Conservation (phyloP, 2,888 invertebrate genomes). For the Orthosia gracilis region DNA sequence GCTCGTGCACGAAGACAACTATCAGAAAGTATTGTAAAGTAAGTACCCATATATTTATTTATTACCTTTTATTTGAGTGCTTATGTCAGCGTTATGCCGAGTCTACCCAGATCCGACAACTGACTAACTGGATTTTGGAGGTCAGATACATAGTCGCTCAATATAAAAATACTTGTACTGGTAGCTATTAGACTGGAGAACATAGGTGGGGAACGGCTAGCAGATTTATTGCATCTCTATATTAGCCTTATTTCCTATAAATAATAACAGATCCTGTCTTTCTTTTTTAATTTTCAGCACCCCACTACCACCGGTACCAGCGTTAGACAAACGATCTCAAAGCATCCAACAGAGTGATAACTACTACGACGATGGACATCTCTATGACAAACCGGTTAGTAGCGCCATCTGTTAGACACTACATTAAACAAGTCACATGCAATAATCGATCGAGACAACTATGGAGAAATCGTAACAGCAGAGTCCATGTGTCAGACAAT, state of each 20-base stretch:
- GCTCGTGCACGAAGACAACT: constrained; percentile 93
- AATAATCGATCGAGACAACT: neutral
- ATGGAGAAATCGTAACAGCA: neutral
- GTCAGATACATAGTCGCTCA: no score
- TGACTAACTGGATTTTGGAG: no score
- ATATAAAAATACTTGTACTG: no score
- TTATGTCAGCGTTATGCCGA: no score
- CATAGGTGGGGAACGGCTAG: no score
- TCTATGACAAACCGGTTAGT: constrained; percentile 94
- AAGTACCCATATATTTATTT: constrained; percentile 36
- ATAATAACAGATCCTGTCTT: neutral
- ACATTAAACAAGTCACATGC: neutral
- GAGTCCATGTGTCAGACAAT: no score
- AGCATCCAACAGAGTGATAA: constrained; percentile 88
- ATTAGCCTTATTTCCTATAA: no score
- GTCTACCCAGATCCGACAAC: no score
- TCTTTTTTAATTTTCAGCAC: constrained; percentile 89
- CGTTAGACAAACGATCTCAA: constrained; percentile 92
- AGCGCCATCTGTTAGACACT: neutral
- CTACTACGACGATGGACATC: constrained; percentile 92
- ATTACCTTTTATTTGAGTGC: no score
- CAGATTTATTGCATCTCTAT: no score
- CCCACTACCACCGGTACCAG: constrained; percentile 95
- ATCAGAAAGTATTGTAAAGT: constrained; percentile 96
- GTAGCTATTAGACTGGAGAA: no score